Base-by-base conservation (phyloP, 1,140 invertebrate genomes). In the Trichonephila clavipes region DNA sequence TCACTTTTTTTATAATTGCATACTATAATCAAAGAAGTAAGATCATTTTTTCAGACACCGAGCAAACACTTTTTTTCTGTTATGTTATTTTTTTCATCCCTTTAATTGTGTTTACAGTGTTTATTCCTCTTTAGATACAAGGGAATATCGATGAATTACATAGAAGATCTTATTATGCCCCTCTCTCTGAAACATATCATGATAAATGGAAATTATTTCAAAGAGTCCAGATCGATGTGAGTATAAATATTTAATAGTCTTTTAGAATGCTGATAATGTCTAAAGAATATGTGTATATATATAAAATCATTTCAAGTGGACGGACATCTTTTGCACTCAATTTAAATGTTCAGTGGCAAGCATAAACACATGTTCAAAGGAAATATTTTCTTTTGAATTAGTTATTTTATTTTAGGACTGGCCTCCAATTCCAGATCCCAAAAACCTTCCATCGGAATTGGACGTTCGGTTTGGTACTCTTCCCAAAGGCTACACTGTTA, bases 141-240 rank as follows among this genome's bases (percentile, higher is more conserved):
- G 19, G 18, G 2, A 18, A 61, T 7, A 66, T 61, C 21, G 59
- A 88, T 10, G 28, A 24, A 8, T 14, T 28, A 7, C 82, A 83
- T 5, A 83, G 8, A 62, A 62, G 83, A 34, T 34, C 6, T 7
- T 28, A 58, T 16, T 58, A 14, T 77, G 69, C 21, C 58, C 88
- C 66, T 28, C 66, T 59, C 8, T 40, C 66, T 40, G 90, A 86
- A 69, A 12, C 34, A 0, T 82, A 81, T 69, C 51, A 58, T 7
- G 85, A 92, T 19, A 93, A 93, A 88, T 93, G 91, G 91, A 93
- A 93, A 88, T 40, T 93, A 19, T 93, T 93, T 62, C 91, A 93
- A 77, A 87, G 85, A 21, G 91, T 93, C 87, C 83, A 93, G 61
- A 93, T 93, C 34, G 91, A 93, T n/a, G 91, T 93, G 59, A 77